A percentile compares a stretch with the other conserved stretches of the same genome.
Evolutionary conservation across 2,113 vertebrate species (phyloP).

Genomic region (Dunckerocampus dactyliophorus): DNA sequence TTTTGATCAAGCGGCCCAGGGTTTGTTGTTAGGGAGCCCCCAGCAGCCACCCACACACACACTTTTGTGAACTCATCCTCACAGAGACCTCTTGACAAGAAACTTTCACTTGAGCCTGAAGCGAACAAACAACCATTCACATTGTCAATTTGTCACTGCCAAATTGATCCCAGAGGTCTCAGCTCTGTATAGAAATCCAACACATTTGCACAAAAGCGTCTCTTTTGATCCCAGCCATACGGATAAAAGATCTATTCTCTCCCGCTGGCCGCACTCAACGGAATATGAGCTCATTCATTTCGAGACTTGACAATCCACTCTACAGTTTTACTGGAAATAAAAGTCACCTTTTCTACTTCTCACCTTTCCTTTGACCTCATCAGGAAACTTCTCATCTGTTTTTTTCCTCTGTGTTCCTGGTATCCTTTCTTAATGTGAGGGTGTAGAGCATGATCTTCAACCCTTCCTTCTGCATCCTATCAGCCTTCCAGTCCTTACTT

Average conservation of each 20-base stretch:
- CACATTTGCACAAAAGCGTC: constrained; percentile 19
- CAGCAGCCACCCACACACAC: constrained; percentile 45
- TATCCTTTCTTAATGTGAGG: constrained; percentile 7
- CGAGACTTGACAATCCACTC: constrained; percentile 33
- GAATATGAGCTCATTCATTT: constrained; percentile 47
- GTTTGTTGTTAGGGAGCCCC: constrained; percentile 16
- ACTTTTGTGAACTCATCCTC: constrained; percentile 26
- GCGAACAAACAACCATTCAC: constrained; percentile 42
- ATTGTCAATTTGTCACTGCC: constrained; percentile 18
- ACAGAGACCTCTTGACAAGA: constrained; percentile 18
- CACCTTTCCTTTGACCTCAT: constrained; percentile 17
- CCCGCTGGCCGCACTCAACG: constrained; percentile 14
- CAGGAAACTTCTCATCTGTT: constrained; percentile 37
- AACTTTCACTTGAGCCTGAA: constrained; percentile 28
- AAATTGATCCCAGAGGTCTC: constrained; percentile 31
- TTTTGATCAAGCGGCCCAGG: constrained; percentile 12
- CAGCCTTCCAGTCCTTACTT: neutral
- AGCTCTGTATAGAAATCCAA: constrained; percentile 23
- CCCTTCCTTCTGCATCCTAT: neutral
- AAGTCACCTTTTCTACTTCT: constrained; percentile 36
- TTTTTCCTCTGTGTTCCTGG: constrained; percentile 9
- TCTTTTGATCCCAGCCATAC: constrained; percentile 35
- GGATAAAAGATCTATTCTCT: constrained; percentile 36
- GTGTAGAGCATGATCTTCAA: neutral
- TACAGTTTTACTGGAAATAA: constrained; percentile 36